Base-by-base conservation (phyloP, 2,888 invertebrate genomes). In the Clepsis dumicolana region DNA sequence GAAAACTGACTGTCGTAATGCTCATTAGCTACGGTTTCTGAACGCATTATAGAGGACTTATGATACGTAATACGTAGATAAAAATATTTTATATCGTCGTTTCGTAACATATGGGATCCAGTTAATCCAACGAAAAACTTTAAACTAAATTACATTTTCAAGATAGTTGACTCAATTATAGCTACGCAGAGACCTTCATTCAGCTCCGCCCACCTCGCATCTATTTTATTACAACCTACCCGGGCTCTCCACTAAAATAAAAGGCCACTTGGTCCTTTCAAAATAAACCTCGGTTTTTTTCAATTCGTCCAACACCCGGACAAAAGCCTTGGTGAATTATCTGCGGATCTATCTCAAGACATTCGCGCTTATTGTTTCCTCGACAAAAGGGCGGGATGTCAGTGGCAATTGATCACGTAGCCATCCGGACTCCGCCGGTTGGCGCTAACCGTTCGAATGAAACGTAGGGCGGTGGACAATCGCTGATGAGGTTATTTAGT, bases 361-460 rank as follows among this genome's bases (percentile, higher is more conserved):
- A 80, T 83, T 78, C 77, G 61, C 75, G 76, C 80, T 81, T 82
- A 85, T 85, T 85, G 85, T 85, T 85, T 83, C 78, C 79, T 79
- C 76, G 80, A 84, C 85, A 85, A 85, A 84, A 80, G 83, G 81
- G 79, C 75, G 75, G 77, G 78, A 70, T 79, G 83, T 80, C 81
- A 73, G 74, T 75, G 77, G 80, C 85, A 83, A 85, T 85, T 83
- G 85, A 84, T 85, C 85, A 84, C 85, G 85, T 83, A 78, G 73
- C 68, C 41, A 29, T 73, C 75, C 74, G 70, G 72, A 75, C 64
- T 72, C 65, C 35, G 59, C 65, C 18, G 59, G 60, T 65, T 44
- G 53, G 24, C 57, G 57, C 59, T 65, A 69, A 50, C 64, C 52
- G 54, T 35, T 59, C 61, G 65, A 38, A 50, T 25, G 44, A 24